Conservation (phyloP, 2,888 invertebrate species). For the Heliconius cydno region DNA sequence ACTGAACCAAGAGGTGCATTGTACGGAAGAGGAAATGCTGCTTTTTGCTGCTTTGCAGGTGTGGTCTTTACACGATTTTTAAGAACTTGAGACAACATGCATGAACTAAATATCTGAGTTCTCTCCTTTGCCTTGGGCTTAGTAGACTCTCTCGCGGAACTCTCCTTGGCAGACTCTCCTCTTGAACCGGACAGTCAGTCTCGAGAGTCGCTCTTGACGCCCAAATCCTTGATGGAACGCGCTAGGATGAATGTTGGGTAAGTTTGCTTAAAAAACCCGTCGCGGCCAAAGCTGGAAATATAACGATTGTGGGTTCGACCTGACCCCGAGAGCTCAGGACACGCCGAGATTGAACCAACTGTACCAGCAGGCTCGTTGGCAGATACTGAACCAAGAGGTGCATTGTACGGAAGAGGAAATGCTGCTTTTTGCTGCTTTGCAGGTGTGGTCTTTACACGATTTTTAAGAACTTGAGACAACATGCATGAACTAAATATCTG, state of each 20-base stretch:
- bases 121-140: too few species aligned
- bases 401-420: constrained; percentile 99
- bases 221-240: constrained; percentile 93
- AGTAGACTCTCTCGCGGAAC: constrained; percentile 87
- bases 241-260: constrained; percentile 96
- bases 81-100: too few species aligned
- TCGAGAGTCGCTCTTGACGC: constrained; percentile 89
- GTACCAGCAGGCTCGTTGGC: constrained; percentile 99
- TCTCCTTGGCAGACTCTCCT: constrained; percentile 93
- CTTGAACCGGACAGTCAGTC: constrained; percentile 91
- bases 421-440: constrained; percentile 98
- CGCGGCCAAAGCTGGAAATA: background rate
- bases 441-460: constrained; percentile 80
- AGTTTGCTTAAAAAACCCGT: constrained; percentile 57
- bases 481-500: too few species aligned
- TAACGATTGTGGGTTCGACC: constrained; percentile 90
- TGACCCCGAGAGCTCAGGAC: constrained; percentile 96
- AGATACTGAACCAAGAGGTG: constrained; percentile 97
- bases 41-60: constrained; percentile 99
- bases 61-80: background rate
- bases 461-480: too few species aligned
- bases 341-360: constrained; percentile 98
- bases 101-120: too few species aligned
- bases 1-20: constrained; percentile 98
- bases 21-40: constrained; percentile 99